Evolutionary conservation across 1,140 invertebrate species (phyloP).

Genomic region (Drosophila auraria): DNA sequence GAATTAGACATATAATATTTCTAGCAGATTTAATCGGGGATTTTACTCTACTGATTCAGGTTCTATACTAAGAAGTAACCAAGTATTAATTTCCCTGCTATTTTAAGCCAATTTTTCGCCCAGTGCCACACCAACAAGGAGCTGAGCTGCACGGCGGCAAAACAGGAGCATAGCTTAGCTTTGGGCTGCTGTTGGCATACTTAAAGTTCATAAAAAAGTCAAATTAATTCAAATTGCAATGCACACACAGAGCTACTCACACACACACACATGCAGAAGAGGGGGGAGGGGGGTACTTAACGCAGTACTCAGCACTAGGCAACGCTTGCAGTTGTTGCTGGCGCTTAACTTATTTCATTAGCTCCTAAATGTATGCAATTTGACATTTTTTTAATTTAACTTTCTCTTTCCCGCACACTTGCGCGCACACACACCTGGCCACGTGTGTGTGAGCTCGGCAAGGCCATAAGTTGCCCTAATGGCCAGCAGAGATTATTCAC

Average conservation of each 20-base stretch:
- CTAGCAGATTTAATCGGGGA: too few species aligned
- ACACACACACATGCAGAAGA: conserved; percentile 4
- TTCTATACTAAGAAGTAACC: too few species aligned
- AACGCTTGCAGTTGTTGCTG: conserved; percentile 58
- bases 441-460: conserved; percentile 5
- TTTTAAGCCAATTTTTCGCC: background rate
- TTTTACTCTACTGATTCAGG: too few species aligned
- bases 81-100: too few species aligned
- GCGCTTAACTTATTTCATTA: conserved; percentile 81
- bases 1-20: too few species aligned
- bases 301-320: conserved; percentile 60
- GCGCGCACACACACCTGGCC: conserved; percentile 18
- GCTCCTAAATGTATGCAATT: conserved; percentile 82
- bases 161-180: conserved; percentile 55
- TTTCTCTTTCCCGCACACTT: conserved; percentile 59
- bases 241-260: conserved; percentile 58
- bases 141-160: conserved; percentile 2
- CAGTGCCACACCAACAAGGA: conserved; percentile 34
- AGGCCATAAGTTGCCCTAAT: conserved; percentile 48
- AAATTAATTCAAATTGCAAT: conserved; percentile 82
- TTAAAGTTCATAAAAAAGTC: conserved; percentile 80
- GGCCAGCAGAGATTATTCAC: conserved; percentile 44
- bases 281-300: conserved; percentile 63
- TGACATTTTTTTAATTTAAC: conserved; percentile 83
- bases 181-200: conserved; percentile 74